Base-by-base conservation (phyloP, 2,113 vertebrate species). In the Rafetus swinhoei region DNA sequence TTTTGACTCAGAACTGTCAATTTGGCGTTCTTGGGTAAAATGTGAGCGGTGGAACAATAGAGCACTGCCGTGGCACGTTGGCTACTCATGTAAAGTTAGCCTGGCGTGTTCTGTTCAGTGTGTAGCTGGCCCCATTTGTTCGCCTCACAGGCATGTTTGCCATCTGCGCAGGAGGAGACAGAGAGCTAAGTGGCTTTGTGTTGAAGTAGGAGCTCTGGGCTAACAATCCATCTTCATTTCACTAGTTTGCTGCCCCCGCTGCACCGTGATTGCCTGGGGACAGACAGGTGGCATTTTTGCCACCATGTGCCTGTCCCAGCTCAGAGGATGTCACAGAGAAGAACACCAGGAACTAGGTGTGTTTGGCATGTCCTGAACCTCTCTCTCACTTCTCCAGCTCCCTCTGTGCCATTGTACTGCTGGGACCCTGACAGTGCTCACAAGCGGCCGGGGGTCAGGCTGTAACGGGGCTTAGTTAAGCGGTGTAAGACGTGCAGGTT, bases 221-320 rank as follows among this genome's bases (percentile, higher is more conserved):
- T 93, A 69, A 53, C 54, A 91, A 93, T 93, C 90, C 93, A 86
- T 69, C 86, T 89, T 7, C 0, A 0, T 84, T 35, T 93, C 87
- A 35, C 32, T 1, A 2, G 10, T 32, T 27, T 85, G 39, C 83
- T 79, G 82, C 84, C 84, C 52, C 35, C 54, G 74, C 81, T 77
- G 59, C 35, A 52, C 74, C 52, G 87, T 62, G 77, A 60, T 89
- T 90, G 9, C 86, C 29, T 88, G 77, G 25, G 72, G 84, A 79
- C 62, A 86, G 62, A 27, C 59, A 55, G 15, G 1, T 54, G 85
- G 84, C 84, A 54, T 60, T 84, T 80, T 79, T 96, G 92, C 81
- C 85, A 18, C 29, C n/a, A 4, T 32, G 32, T 3, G 4, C 29
- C 8, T 69, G 62, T 69, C 15, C 62, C 15, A n/a, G 29, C 62